Evolutionary conservation across 2,888 invertebrate genomes (phyloP), one percentile per base, ranked within the genome.

Genomic region (Nineta flava): DNA sequence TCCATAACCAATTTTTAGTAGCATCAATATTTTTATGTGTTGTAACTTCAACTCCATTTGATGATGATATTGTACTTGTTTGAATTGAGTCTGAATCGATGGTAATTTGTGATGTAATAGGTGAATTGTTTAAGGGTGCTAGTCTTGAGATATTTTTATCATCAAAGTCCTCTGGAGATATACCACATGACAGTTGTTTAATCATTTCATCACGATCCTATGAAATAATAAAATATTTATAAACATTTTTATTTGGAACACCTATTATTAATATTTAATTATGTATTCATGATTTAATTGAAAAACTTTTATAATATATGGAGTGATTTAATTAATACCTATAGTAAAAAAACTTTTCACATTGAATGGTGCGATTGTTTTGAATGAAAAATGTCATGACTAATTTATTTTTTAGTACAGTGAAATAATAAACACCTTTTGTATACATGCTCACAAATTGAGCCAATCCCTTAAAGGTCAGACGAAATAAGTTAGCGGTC

Each of bases 201-300:
- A 78, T 65, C 54, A 80, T 69, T 46, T 77, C 74, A 59, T 77
- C 77, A 1, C 73, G 74, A 67, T 79, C 75, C 79, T 79, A 66
- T 52, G 62, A 66, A 54, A 54, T 52, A 50, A 52, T 54, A 46
- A 32, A n/a, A 46, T 16, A 32, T 13, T 26, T 31, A 31, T 4
- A 10, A 38, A 3, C 5, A 38, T 38, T 26, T 2, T 26, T 26
- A 26, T 26, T 26, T 26, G 26, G 26, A 26, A 26, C 26, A 26
- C 26, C 4, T 26, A 7, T 7, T 26, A 26, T n/a, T n/a, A n/a
- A n/a, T n/a, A 26, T 26, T 26, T 26, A 26, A 26, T 26, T 2
- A 5, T 26, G 7, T 26, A 26, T 26, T 26, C 26, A 26, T 26
- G 26, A 26, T 26, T 26, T 26, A 26, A 26, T 26, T 26, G 26